A percentile compares a stretch with the other conserved stretches of the same genome.
phyloP scores from a whole-genome alignment of 2,888 invertebrate genomes.

The Ecdyonurus torrentis region DNA sequence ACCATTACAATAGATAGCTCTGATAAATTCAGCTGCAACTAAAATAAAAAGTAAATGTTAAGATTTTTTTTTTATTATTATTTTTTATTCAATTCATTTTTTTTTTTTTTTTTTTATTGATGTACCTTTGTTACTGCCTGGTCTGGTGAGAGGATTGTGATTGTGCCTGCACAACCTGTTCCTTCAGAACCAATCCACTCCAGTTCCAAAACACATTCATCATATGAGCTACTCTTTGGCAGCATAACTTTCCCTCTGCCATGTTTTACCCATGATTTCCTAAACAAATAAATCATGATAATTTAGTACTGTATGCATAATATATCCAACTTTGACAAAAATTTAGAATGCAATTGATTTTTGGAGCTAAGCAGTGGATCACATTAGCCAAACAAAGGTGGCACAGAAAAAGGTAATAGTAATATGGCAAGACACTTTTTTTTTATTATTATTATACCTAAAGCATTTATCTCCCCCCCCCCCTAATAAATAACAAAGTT shows the following conservation, averaged over 20 bases:
- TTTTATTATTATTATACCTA: no score
- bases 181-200: constrained; percentile 58
- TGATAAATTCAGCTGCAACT: constrained; percentile 51
- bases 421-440: no score
- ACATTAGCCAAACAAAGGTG: no score
- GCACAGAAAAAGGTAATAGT: no score
- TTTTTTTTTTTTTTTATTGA: no score
- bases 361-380: no score
- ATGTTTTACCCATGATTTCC: constrained; percentile 68
- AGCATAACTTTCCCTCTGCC: constrained; percentile 51
- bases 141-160: constrained; percentile 61
- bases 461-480: no score
- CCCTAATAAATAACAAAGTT: no score
- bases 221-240: constrained; percentile 31
- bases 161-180: constrained; percentile 50
- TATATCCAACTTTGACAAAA: neutral
- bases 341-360: no score
- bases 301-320: constrained; percentile 1
- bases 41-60: constrained; percentile 15
- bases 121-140: constrained; percentile 57
- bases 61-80: neutral
- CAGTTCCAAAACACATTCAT: constrained; percentile 62
- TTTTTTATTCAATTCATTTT: no score
- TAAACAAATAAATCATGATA: constrained; percentile 12
- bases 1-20: constrained; percentile 33